phyloP scores from a whole-genome alignment of 2,797 vertebrate species.

The Lepidocolaptes lacrymiger region DNA sequence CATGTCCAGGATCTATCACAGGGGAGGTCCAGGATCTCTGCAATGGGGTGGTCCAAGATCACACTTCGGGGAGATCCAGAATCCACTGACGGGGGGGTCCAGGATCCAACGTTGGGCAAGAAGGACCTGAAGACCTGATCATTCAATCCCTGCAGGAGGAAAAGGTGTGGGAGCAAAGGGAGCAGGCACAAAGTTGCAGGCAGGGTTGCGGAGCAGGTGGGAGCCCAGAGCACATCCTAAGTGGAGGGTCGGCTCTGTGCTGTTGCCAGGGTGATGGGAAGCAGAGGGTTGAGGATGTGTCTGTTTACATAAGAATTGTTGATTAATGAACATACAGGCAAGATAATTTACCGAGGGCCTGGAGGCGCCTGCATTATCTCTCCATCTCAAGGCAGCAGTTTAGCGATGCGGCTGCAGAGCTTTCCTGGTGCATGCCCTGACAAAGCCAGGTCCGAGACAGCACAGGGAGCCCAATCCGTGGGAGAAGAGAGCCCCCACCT shows the following conservation, averaged over 20 bases:
- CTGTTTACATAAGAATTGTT: conserved; percentile 50
- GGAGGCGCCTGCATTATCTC: background rate
- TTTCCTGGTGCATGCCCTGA: rapidly evolving
- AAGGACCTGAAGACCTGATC: background rate
- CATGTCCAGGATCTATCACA: rapidly evolving
- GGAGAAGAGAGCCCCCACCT: background rate
- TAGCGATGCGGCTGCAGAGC: background rate
- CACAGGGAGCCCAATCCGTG: rapidly evolving
- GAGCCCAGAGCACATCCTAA: background rate
- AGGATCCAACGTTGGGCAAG: rapidly evolving
- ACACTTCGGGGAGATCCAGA: background rate
- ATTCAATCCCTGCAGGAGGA: background rate
- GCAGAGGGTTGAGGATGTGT: background rate
- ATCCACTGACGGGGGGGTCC: background rate
- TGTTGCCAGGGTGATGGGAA: conserved; percentile 59
- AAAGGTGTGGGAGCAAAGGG: background rate
- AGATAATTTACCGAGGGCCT: conserved; percentile 9
- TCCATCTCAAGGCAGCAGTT: background rate
- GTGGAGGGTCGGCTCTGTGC: background rate
- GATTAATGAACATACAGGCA: conserved; percentile 39
- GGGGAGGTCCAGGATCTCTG: no score
- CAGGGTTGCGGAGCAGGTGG: background rate
- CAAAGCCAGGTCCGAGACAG: background rate
- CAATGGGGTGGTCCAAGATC: background rate
- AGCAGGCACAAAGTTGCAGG: background rate